Conservation (phyloP, 2,797 vertebrate genomes). For the Enteromius anoplus region DNA sequence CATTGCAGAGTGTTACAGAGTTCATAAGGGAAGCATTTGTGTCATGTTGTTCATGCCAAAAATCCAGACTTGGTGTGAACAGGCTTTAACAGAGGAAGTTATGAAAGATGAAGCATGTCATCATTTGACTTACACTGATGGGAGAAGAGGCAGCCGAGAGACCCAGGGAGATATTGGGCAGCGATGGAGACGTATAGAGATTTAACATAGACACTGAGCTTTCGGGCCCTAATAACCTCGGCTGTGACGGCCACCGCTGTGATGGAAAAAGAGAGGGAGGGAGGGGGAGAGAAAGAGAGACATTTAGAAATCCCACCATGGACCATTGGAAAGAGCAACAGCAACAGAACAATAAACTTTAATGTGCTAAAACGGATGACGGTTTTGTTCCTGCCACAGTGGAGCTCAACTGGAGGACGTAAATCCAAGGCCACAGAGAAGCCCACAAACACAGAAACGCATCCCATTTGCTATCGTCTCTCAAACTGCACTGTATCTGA, state of each 20-base stretch:
- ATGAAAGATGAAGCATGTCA: not conserved
- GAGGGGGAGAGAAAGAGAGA: slow-evolving; percentile 44
- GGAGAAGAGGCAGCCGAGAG: slow-evolving; percentile 87
- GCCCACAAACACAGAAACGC: slow-evolving; percentile 5
- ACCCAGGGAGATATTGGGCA: slow-evolving; percentile 96
- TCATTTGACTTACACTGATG: slow-evolving; percentile 85
- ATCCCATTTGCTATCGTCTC: slow-evolving; percentile 49
- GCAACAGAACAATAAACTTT: slow-evolving; percentile 63
- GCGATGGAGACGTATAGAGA: slow-evolving; percentile 95
- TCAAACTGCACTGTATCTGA: slow-evolving; percentile 44
- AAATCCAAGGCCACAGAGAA: slow-evolving; percentile 26
- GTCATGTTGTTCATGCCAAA: not conserved
- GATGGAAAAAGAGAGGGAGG: slow-evolving; percentile 62
- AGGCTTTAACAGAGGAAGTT: not conserved
- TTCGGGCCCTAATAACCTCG: slow-evolving; percentile 88
- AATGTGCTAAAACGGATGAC: slow-evolving; percentile 65
- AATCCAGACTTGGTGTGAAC: slow-evolving; percentile 10
- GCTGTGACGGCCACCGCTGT: slow-evolving; percentile 91
- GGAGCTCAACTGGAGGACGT: slow-evolving; percentile 41
- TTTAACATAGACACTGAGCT: slow-evolving; percentile 92
- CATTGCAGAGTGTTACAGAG: not conserved
- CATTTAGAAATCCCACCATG: slow-evolving; percentile 64
- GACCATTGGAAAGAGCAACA: slow-evolving; percentile 67
- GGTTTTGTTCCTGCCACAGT: slow-evolving; percentile 52
- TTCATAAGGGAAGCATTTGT: not conserved